Evolutionary conservation across 2,113 vertebrate genomes (phyloP), one percentile per base, ranked within the genome.

Genomic region (Ailuropoda melanoleuca): DNA sequence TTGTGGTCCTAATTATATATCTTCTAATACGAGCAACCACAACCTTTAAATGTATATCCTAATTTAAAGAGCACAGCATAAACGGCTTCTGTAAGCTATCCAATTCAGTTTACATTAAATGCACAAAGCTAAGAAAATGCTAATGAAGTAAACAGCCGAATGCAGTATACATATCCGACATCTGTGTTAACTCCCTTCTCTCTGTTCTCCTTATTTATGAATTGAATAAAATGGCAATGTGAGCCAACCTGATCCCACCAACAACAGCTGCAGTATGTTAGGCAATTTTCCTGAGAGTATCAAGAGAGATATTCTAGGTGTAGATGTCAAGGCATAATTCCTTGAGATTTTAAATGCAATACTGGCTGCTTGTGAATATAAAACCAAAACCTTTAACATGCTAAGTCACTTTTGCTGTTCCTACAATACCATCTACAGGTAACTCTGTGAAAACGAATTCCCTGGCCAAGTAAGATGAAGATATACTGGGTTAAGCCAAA

Each of bases 201-300:
- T 95, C 53, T 86, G 68, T 95, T 88, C 48, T 94, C 86, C 26
- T 92, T 90, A 70, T 84, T 89, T 50, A 87, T 15, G 23, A 86
- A 95, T 86, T 90, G 94, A 43, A 87, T 55, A 96, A 84, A 95
- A 94, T 81, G 55, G 70, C 39, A 75, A 74, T 26, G 4, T 39
- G 43, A 89, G 37, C 26, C 62, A 89, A 97, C 90, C 82, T 34
- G 19, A 93, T 26, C 5, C 62, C 81, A 94, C 83, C 10, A 92
- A 91, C 90, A 80, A 78, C 56, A 50, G 56, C n/a, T 31, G 75
- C 31, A 92, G 53, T 78, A 88, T 70, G 82, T 62, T 53, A 93
- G 72, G 48, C 34, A 62, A 90, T 68, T 75, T 93, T 86, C 88
- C 58, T 66, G 29, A 92, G 17, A 34, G 2, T 90, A 75, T 48